A percentile compares a stretch with the other conserved stretches of the same genome.
Conservation (phyloP, 2,797 vertebrate genomes). For the Pantherophis alleghaniensis region DNA sequence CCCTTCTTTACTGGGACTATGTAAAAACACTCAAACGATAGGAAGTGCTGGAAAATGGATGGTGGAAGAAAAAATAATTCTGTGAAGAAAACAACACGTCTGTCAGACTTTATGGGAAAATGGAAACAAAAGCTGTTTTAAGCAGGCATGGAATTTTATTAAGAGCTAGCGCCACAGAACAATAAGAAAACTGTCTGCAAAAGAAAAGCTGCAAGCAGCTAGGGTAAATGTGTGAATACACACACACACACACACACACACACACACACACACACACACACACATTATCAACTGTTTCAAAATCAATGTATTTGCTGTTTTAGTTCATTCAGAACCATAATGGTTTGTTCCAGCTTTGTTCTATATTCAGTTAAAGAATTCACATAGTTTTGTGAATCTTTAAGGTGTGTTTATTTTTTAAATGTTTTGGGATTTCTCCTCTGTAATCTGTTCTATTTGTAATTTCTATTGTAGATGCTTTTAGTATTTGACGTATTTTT, state of each 20-base stretch:
- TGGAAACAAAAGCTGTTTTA: rapidly evolving
- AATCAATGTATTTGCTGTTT: neutral
- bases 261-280: too few species aligned
- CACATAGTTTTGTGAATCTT: neutral
- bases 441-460: neutral
- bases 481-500: neutral
- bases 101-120: neutral
- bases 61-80: neutral
- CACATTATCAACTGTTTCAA: neutral
- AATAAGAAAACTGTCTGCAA: slow-evolving; percentile 1
- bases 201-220: slow-evolving; percentile 7
- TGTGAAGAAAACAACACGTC: neutral
- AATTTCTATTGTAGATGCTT: neutral
- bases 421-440: neutral
- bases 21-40: neutral
- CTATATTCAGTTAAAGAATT: neutral
- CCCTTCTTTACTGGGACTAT: neutral
- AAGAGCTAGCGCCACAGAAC: neutral
- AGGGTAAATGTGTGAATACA: neutral
- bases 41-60: too few species aligned
- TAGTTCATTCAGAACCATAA: neutral
- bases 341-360: neutral
- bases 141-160: neutral
- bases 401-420: neutral
- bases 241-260: neutral